Evolutionary conservation across 2,113 vertebrate species (phyloP).

Genomic region (Platanista minor): DNA sequence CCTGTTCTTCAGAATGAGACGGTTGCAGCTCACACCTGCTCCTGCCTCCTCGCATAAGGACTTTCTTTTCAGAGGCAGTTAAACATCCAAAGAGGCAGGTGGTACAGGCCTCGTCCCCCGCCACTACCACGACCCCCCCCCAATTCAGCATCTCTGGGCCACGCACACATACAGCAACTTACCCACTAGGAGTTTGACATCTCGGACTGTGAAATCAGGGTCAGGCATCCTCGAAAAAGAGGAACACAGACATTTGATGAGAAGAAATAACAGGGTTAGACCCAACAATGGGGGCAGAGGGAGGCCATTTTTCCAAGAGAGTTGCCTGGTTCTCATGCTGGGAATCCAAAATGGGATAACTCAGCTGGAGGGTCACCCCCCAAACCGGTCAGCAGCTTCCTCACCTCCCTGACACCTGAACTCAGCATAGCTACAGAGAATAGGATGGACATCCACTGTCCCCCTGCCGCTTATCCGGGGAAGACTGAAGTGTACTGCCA

Average conservation of each 20-base stretch:
- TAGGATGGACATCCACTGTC: background rate
- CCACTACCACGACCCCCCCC: background rate
- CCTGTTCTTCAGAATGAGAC: background rate
- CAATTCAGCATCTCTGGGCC: background rate
- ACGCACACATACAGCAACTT: constrained; percentile 78
- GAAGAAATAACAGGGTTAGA: background rate
- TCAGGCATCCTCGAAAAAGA: constrained; percentile 90
- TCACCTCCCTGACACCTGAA: background rate
- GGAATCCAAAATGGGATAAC: background rate
- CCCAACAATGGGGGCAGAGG: background rate
- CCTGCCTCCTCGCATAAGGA: background rate
- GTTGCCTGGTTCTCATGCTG: background rate
- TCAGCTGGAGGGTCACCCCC: background rate
- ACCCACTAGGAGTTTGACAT: constrained; percentile 97
- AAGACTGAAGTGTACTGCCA: background rate
- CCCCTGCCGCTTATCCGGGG: background rate
- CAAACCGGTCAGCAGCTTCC: background rate
- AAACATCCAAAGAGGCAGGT: background rate
- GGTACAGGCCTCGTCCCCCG: background rate
- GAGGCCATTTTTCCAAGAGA: background rate
- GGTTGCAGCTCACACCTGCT: constrained; percentile 46
- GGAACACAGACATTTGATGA: constrained; percentile 47
- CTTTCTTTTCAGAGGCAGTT: background rate
- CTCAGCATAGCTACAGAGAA: background rate
- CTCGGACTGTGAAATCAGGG: constrained; percentile 92